Evolutionary conservation across 2,113 vertebrate genomes (phyloP).

Genomic region (Hemicordylus capensis): DNA sequence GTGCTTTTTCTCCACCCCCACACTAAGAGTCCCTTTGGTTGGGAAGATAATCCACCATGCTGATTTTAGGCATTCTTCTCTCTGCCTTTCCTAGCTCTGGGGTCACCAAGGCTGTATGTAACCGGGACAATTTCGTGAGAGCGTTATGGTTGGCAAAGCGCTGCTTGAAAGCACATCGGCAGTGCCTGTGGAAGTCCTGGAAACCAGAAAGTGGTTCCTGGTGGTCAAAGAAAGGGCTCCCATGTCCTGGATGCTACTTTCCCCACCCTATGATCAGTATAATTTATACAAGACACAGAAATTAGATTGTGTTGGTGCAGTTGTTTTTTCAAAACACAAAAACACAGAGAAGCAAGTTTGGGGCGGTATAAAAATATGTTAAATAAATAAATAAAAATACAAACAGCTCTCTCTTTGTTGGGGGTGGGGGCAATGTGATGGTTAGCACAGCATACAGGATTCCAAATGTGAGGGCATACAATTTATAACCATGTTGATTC

Average conservation of each 20-base stretch:
- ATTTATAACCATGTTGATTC: background rate
- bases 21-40: too few species aligned
- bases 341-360: too few species aligned
- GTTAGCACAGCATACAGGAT: background rate
- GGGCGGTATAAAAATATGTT: too few species aligned
- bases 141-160: too few species aligned
- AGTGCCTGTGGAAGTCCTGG: background rate
- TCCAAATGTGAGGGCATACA: background rate
- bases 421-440: too few species aligned
- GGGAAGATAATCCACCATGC: too few species aligned
- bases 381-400: background rate
- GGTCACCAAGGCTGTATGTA: background rate
- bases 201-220: background rate
- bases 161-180: background rate
- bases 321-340: too few species aligned
- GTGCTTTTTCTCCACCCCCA: too few species aligned
- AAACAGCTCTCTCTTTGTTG: too few species aligned
- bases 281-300: too few species aligned
- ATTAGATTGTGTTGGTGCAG: too few species aligned
- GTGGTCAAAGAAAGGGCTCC: background rate
- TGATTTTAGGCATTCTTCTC: background rate
- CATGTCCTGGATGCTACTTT: too few species aligned
- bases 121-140: background rate
- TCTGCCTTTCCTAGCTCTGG: background rate
- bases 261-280: background rate